phyloP scores from a whole-genome alignment of 1,140 invertebrate genomes.

The Neuroterus valhalla region DNA sequence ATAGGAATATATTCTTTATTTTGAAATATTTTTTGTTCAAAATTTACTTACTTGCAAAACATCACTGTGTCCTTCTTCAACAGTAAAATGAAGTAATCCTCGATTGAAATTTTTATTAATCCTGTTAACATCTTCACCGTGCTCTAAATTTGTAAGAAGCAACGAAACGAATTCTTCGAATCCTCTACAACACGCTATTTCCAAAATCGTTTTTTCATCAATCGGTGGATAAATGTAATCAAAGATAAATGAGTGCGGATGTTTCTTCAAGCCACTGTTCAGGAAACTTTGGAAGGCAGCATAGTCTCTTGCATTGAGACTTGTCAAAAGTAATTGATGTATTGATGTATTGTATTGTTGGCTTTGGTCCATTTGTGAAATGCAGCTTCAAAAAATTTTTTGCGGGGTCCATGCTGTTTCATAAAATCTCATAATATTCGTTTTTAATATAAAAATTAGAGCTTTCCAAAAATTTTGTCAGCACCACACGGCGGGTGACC shows the following conservation, averaged over 20 bases:
- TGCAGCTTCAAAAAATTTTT: conserved; percentile 40
- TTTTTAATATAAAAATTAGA: too few species aligned
- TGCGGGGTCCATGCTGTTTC: conserved; percentile 31
- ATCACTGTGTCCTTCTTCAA: conserved; percentile 76
- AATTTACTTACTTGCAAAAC: conserved; percentile 67
- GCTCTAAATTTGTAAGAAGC: conserved; percentile 72
- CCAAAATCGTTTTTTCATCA: conserved; percentile 74
- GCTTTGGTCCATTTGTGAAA: conserved; percentile 32
- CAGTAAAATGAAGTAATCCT: conserved; percentile 81
- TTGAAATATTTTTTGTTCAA: too few species aligned
- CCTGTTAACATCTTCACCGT: conserved; percentile 81
- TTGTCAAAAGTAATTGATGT: conserved; percentile 65
- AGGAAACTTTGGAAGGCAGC: conserved; percentile 69
- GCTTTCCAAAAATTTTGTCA: too few species aligned
- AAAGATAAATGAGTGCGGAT: conserved; percentile 66
- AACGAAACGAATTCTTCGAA: conserved; percentile 76
- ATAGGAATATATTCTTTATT: too few species aligned
- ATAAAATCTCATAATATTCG: too few species aligned
- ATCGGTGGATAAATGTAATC: conserved; percentile 73
- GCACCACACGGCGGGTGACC: too few species aligned
- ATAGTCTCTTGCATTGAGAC: conserved; percentile 70
- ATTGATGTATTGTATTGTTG: conserved; percentile 34
- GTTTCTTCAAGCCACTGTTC: conserved; percentile 10
- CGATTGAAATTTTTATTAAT: conserved; percentile 78
- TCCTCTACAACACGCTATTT: conserved; percentile 71